Evolutionary conservation across 2,113 vertebrate genomes (phyloP), one percentile per base, ranked within the genome.

Genomic region (Petrocephalus zakoni): DNA sequence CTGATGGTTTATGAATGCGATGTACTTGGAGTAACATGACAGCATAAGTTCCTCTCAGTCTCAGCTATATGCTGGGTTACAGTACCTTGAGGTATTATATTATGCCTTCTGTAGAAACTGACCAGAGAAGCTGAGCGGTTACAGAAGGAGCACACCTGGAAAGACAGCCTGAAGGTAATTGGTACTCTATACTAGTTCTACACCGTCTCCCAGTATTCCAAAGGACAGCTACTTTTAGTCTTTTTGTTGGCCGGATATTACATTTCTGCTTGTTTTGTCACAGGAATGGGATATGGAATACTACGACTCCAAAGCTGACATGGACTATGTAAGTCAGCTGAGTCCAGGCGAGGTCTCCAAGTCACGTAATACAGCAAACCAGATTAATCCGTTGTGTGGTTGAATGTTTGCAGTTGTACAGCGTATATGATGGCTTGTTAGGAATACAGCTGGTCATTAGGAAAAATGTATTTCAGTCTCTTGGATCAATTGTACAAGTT

Each of bases 221-320:
- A 83, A 83, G 46, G 34, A 11, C 37, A 49, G 22, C 56, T 46
- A 51, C 61, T 68, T 5, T 68, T 29, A 29, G 58, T 68, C 10
- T 87, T 72, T 8, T 68, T 19, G 34, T 42, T 17, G 15, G 72
- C 2, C 72, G 2, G 34, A 19, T 19, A 8, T 78, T 7, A 42
- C 34, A 78, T 42, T 75, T 78, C 17, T 13, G 49, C 88, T 34
- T 85, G 1, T 85, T 82, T 90, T 88, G 21, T 49, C 89, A 49
- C 91, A 99, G 97, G 97, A 98, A 93, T 95, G 97, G 91, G 97
- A 98, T 89, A 97, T 99, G 86, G 94, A 97, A 89, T 99, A 99
- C 92, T 99, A 99, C 1, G 98, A 99, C 75, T 98, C 98, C 90
- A 99, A 99, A 92, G 98, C 97, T 0, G 98, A 99, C 72, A 96